Evolutionary conservation across 2,888 invertebrate species (phyloP).

Genomic region (Aleiodes alternator): DNA sequence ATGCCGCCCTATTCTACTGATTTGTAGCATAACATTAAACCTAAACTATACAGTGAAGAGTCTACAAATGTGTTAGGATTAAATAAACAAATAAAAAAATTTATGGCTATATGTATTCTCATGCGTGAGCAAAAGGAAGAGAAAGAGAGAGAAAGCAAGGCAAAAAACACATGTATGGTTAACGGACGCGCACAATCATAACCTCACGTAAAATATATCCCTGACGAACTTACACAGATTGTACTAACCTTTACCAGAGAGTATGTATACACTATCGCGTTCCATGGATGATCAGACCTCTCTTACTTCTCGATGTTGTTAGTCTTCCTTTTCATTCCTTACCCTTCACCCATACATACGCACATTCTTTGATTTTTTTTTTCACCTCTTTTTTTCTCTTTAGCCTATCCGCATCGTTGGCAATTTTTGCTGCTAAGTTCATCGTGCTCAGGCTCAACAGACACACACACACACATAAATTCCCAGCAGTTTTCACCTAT

Average conservation of each 20-base stretch:
- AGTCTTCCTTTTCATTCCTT: background rate
- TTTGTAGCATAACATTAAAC: constrained; percentile 37
- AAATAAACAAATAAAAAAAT: constrained; percentile 31
- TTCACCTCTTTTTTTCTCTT: constrained; percentile 53
- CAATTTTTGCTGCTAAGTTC: constrained; percentile 52
- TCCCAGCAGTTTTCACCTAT: constrained; percentile 16
- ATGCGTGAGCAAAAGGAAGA: constrained; percentile 10
- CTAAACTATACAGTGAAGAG: constrained; percentile 21
- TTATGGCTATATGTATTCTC: background rate
- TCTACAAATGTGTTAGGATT: constrained; percentile 23
- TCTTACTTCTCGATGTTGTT: background rate
- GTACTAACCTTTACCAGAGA: constrained; percentile 35
- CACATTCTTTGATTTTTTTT: constrained; percentile 64
- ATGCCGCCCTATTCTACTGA: constrained; percentile 31
- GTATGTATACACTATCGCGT: constrained; percentile 33
- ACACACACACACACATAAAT: background rate
- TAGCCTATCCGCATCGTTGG: constrained; percentile 45
- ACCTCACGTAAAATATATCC: constrained; percentile 49
- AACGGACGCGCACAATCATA: constrained; percentile 36
- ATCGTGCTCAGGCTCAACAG: constrained; percentile 40
- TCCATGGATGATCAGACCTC: constrained; percentile 30
- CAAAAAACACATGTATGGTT: constrained; percentile 18
- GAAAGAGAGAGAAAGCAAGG: constrained; percentile 23
- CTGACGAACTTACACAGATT: constrained; percentile 42
- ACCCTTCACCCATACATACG: constrained; percentile 17